Conservation (phyloP, 2,888 invertebrate species). For the Heliconius charithonia region DNA sequence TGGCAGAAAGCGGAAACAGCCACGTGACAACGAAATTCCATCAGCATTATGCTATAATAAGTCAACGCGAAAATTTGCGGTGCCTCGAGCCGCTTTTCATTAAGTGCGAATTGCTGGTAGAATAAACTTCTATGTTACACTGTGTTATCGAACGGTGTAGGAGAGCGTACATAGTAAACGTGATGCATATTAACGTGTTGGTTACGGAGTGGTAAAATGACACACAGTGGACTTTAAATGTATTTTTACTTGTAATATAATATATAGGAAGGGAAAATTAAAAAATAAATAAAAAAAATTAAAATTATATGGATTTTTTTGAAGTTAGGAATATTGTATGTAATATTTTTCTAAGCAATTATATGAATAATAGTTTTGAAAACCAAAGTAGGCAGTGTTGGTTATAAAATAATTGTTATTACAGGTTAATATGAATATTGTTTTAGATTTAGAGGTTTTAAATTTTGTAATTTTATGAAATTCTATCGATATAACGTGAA, state of each 20-base stretch:
- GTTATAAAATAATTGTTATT: neutral
- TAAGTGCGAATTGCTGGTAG: conserved; percentile 55
- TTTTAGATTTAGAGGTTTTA: no score
- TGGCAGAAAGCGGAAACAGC: conserved; percentile 43
- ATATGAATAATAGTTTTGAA: neutral
- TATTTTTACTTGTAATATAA: neutral
- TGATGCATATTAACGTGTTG: conserved; percentile 10
- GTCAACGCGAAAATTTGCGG: conserved; percentile 65
- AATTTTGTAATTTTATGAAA: no score
- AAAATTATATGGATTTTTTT: no score
- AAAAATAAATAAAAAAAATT: no score
- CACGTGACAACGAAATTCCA: conserved; percentile 70
- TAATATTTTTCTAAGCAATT: neutral
- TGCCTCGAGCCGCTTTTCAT: conserved; percentile 56
- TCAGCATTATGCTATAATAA: conserved; percentile 73
- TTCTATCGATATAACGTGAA: no score
- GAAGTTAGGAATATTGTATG: neutral
- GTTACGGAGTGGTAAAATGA: neutral
- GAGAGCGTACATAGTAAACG: neutral
- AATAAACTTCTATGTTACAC: conserved; percentile 35
- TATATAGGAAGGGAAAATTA: no score
- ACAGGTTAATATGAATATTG: no score
- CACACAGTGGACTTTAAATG: neutral
- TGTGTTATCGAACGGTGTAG: conserved; percentile 29
- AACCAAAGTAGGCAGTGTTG: neutral